Evolutionary conservation across 2,888 invertebrate species (phyloP).

Genomic region (Nasonia oneida): DNA sequence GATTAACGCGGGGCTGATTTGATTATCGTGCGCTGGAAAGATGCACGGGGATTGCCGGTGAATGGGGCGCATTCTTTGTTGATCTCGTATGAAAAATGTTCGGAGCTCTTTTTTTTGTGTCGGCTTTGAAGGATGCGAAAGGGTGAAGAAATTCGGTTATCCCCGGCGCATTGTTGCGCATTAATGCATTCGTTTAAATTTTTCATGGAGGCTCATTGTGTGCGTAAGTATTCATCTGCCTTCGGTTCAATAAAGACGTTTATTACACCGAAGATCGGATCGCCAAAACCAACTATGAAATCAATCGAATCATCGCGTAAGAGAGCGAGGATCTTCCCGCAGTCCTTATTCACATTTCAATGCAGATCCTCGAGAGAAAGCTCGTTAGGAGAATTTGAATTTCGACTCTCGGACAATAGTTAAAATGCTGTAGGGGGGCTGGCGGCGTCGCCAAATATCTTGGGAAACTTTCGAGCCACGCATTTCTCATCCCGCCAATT

Average conservation of each 20-base stretch:
- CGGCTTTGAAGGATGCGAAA: neutral
- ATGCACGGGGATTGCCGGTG: slow-evolving; percentile 16
- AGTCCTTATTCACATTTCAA: slow-evolving; percentile 44
- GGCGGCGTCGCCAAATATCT: slow-evolving; percentile 56
- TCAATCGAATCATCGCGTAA: slow-evolving; percentile 42
- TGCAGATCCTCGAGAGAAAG: slow-evolving; percentile 47
- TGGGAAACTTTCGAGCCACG: slow-evolving; percentile 53
- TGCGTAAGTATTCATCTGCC: neutral
- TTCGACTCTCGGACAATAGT: slow-evolving; percentile 57
- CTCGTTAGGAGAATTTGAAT: slow-evolving; percentile 57
- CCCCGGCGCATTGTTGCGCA: neutral
- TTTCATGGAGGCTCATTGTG: neutral
- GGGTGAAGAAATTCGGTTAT: slow-evolving; percentile 7
- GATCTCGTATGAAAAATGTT: slow-evolving; percentile 15
- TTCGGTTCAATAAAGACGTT: neutral
- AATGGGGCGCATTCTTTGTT: slow-evolving; percentile 7
- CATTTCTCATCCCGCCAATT: slow-evolving; percentile 60
- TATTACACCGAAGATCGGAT: neutral
- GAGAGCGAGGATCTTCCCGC: slow-evolving; percentile 14
- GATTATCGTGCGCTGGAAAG: slow-evolving; percentile 25
- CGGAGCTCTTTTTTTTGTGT: neutral
- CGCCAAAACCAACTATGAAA: neutral
- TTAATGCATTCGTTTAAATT: neutral
- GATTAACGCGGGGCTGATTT: neutral
- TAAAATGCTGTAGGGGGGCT: slow-evolving; percentile 46